Evolutionary conservation across 2,113 vertebrate species (phyloP).

Genomic region (Emydura subglobosa): DNA sequence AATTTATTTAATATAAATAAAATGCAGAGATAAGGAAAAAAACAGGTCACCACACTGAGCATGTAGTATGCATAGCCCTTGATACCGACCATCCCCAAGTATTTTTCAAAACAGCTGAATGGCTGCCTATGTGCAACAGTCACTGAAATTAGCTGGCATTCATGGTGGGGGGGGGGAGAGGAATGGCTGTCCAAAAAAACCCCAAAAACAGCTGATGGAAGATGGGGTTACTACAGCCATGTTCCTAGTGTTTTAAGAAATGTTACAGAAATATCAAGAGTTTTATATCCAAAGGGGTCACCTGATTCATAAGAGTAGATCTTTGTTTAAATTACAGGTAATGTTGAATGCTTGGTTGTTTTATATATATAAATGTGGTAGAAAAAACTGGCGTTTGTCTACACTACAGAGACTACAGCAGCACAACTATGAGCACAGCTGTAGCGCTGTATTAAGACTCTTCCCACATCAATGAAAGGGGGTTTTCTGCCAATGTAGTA

Average conservation of each 20-base stretch:
- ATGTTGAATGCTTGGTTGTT: neutral
- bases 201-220: neutral
- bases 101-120: neutral
- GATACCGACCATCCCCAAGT: neutral
- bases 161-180: neutral
- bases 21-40: neutral
- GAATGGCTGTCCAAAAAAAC: neutral
- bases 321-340: neutral
- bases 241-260: neutral
- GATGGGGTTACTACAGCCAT: neutral
- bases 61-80: neutral
- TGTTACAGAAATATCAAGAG: neutral
- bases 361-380: neutral
- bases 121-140: neutral
- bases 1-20: no score
- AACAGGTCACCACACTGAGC: neutral
- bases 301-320: neutral
- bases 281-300: neutral
- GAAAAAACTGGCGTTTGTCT: neutral
- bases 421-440: neutral
- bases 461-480: neutral
- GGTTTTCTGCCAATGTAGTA: neutral
- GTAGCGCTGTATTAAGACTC: neutral
- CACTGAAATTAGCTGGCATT: neutral
- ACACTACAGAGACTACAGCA: neutral